These are phyloP conservation scores for Cenopis cana DNA, from an alignment of 2,888 invertebrate genomes.

Conservation along the genomic window DNA sequence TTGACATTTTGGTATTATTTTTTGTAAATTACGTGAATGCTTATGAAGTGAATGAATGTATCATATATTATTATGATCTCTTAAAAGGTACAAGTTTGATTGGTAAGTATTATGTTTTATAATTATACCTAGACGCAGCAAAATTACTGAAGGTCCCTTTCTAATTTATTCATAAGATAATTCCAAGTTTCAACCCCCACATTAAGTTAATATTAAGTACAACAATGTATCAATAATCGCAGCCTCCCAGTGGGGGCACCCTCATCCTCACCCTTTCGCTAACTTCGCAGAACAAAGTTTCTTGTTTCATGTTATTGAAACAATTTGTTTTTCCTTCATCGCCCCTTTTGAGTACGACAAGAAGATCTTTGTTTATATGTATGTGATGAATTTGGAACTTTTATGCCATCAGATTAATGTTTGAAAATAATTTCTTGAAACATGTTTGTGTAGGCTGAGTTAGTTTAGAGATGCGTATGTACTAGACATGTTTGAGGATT, in stretches of 20 bases:
- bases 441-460: not conserved
- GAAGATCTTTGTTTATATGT: slow-evolving; percentile 55
- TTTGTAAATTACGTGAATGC: not conserved
- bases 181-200: slow-evolving; percentile 28
- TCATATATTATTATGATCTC: not conserved
- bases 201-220: slow-evolving; percentile 56
- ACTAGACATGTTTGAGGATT: not conserved
- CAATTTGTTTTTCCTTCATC: slow-evolving; percentile 81
- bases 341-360: slow-evolving; percentile 61
- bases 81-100: not conserved
- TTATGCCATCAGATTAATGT: not conserved
- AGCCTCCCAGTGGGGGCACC: slow-evolving; percentile 46
- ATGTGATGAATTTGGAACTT: slow-evolving; percentile 54
- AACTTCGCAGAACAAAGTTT: slow-evolving; percentile 76
- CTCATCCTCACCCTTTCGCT: slow-evolving; percentile 51
- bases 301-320: slow-evolving; percentile 79
- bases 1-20: slow-evolving; percentile 27
- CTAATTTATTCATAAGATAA: slow-evolving; percentile 43
- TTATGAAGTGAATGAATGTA: too few relatives aligned
- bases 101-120: slow-evolving; percentile 9
- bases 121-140: slow-evolving; percentile 6
- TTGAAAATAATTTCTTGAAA: slow-evolving; percentile 1
- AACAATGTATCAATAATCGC: slow-evolving; percentile 58
- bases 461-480: not conserved
- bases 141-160: slow-evolving; percentile 28